These are phyloP conservation scores for Alcedo atthis DNA, from an alignment of 2,797 vertebrate genomes.

Conservation along the genomic window DNA sequence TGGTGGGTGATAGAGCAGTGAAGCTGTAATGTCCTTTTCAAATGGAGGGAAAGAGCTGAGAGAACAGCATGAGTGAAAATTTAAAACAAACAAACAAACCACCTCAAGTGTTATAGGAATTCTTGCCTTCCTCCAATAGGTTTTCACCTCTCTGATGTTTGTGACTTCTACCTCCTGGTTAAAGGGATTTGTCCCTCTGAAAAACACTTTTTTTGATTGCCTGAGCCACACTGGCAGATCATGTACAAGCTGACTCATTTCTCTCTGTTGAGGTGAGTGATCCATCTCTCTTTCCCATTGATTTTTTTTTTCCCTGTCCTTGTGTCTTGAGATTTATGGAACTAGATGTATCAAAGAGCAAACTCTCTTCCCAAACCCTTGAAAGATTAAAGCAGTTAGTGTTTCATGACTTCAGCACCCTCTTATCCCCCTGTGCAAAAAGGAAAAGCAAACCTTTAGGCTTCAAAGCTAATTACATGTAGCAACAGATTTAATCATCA, in stretches of 20 bases:
- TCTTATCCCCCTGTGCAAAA: not conserved
- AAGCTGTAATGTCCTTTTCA: not conserved
- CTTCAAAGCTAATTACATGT: not conserved
- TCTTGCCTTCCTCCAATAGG: not conserved
- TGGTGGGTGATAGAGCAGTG: not conserved
- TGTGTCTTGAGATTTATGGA: constrained; percentile 59
- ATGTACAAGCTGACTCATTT: constrained; percentile 21
- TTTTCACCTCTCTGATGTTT: not conserved
- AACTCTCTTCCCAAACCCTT: constrained; percentile 37
- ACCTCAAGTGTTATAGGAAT: not conserved
- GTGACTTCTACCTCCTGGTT: not conserved
- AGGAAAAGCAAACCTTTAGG: not conserved
- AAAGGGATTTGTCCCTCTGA: constrained; percentile 1
- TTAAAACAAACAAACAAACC: fast-evolving
- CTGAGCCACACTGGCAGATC: not conserved
- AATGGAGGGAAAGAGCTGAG: not conserved
- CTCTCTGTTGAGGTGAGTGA: not conserved
- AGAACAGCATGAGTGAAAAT: not conserved
- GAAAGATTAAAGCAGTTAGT: constrained; percentile 43
- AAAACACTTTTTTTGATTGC: not conserved
- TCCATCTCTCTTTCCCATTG: constrained; percentile 58
- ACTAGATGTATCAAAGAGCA: constrained; percentile 25
- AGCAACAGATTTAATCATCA: not conserved
- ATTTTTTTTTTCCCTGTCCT: constrained; percentile 54
- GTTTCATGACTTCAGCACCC: constrained; percentile 27